A percentile compares a stretch with the other conserved stretches of the same genome.
phyloP scores from a whole-genome alignment of 1,140 invertebrate species.

The Drosophila tsacasi region DNA sequence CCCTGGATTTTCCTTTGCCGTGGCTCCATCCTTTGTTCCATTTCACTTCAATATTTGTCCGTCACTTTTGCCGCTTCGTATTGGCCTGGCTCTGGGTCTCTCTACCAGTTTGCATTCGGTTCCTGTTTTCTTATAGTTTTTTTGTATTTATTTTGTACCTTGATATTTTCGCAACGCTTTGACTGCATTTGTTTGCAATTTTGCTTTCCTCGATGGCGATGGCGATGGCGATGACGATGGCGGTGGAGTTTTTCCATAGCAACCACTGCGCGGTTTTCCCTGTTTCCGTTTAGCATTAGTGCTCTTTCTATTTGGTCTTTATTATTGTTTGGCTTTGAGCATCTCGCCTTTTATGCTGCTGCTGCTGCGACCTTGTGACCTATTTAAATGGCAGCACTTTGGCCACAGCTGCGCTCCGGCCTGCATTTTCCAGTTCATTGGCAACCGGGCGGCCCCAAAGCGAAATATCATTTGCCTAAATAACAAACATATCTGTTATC shows the following conservation, averaged over 20 bases:
- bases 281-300: constrained; percentile 39
- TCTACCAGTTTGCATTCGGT: constrained; percentile 2
- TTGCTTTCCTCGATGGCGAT: constrained; percentile 12
- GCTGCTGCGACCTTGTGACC: constrained; percentile 39
- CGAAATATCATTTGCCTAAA: constrained; percentile 63
- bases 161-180: constrained; percentile 37
- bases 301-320: constrained; percentile 47
- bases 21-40: constrained; percentile 20
- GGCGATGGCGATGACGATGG: constrained; percentile 2
- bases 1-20: constrained; percentile 6
- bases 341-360: constrained; percentile 16
- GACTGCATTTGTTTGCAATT: constrained; percentile 61
- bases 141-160: constrained; percentile 22
- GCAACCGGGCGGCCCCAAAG: constrained; percentile 13
- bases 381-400: constrained; percentile 36
- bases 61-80: constrained; percentile 40
- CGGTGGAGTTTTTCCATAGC: constrained; percentile 12
- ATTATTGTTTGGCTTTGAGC: constrained; percentile 60
- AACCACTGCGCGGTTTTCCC: constrained; percentile 29
- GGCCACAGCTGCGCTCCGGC: constrained; percentile 34
- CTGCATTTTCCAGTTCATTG: constrained; percentile 49
- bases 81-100: constrained; percentile 35
- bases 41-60: constrained; percentile 44
- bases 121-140: constrained; percentile 18
- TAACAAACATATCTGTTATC: constrained; percentile 58